A percentile compares a stretch with the other conserved stretches of the same genome.
These are phyloP conservation scores for Caenorhabditis virilis DNA, from an alignment of 2,888 invertebrate genomes.

Conservation along the genomic window DNA sequence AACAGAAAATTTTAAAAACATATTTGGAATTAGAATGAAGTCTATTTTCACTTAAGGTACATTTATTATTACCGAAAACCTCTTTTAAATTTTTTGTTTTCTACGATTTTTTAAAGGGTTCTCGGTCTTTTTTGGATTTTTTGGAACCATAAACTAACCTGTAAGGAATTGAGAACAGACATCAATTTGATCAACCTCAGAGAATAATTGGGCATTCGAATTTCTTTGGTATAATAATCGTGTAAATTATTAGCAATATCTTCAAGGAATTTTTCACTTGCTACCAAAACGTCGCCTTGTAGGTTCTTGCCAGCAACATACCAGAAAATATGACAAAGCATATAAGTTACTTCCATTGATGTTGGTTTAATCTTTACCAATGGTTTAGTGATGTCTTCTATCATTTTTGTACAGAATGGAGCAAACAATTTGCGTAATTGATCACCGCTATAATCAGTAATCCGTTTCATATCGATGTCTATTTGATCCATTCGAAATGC, in stretches of 20 bases:
- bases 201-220: slow-evolving; percentile 44
- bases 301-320: slow-evolving; percentile 35
- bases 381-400: slow-evolving; percentile 32
- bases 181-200: slow-evolving; percentile 46
- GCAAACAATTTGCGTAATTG: slow-evolving; percentile 32
- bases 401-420: slow-evolving; percentile 26
- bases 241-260: slow-evolving; percentile 40
- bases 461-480: slow-evolving; percentile 30
- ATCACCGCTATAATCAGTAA: slow-evolving; percentile 21
- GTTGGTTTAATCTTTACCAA: slow-evolving; percentile 33
- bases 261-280: slow-evolving; percentile 30
- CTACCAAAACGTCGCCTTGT: slow-evolving; percentile 21
- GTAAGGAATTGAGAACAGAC: slow-evolving; percentile 41
- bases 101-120: no score
- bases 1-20: no score
- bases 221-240: slow-evolving; percentile 37
- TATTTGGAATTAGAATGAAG: no score
- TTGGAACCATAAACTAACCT: no score
- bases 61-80: no score
- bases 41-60: no score
- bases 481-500: slow-evolving; percentile 27
- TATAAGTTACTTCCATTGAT: slow-evolving; percentile 35
- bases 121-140: no score
- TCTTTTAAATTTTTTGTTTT: no score
- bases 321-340: slow-evolving; percentile 42